phyloP scores from a whole-genome alignment of 2,797 vertebrate genomes.

The Micrastur ruficollis region DNA sequence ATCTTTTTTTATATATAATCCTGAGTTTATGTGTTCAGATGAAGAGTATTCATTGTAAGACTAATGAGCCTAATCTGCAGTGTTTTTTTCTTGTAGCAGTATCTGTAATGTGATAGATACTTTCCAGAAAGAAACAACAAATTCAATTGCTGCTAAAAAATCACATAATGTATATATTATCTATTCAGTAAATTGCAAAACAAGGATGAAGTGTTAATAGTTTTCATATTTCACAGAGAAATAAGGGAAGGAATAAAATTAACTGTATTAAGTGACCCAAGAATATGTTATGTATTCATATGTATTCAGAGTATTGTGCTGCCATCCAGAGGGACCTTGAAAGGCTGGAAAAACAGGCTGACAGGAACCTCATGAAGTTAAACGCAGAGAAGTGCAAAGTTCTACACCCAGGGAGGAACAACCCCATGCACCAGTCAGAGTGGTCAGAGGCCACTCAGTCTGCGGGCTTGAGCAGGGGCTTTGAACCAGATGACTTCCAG shows the following conservation, averaged over 20 bases:
- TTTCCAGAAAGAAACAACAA: neutral
- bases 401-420: neutral
- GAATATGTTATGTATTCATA: neutral
- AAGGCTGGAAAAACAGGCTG: neutral
- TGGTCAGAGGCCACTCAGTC: neutral
- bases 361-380: neutral
- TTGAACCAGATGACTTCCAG: neutral
- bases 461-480: rapidly evolving
- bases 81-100: neutral
- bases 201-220: neutral
- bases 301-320: neutral
- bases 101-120: neutral
- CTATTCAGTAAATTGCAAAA: neutral
- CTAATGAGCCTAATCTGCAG: neutral
- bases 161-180: neutral
- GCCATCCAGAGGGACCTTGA: neutral
- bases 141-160: neutral
- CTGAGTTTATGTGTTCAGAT: neutral
- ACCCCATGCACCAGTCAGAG: neutral
- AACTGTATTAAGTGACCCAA: neutral
- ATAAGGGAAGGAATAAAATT: neutral
- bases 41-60: neutral
- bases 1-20: neutral
- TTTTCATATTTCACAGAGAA: neutral
- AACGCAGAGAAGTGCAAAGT: neutral